These are phyloP conservation scores for Lampris megalopsis DNA, from an alignment of 2,113 vertebrate genomes.

Conservation along the genomic window DNA sequence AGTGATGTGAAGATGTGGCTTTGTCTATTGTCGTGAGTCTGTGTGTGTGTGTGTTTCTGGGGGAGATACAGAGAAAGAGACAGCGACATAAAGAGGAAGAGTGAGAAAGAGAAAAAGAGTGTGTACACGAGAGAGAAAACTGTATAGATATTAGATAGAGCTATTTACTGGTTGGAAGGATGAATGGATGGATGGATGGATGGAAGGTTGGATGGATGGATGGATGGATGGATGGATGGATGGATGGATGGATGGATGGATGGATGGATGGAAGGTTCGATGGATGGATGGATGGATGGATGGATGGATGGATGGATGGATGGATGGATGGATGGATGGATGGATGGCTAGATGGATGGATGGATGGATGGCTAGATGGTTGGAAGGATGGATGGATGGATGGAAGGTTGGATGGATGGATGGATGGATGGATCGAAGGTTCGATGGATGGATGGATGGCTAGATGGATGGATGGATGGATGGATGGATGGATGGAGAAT, in stretches of 20 bases:
- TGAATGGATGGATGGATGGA: too few species aligned
- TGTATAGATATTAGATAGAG: too few species aligned
- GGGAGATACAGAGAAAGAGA: not conserved
- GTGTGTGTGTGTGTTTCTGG: not conserved
- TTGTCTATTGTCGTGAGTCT: not conserved
- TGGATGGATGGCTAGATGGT: too few species aligned
- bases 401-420: not conserved
- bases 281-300: too few species aligned
- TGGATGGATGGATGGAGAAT: slow-evolving; percentile 6
- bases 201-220: not conserved
- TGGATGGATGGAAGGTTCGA: too few species aligned
- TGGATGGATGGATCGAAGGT: not conserved
- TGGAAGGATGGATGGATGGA: not conserved
- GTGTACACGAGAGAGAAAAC: too few species aligned
- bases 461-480: not conserved
- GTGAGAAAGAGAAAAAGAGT: too few species aligned
- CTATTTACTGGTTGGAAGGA: too few species aligned
- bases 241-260: too few species aligned
- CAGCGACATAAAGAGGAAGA: slow-evolving; percentile 25
- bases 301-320: too few species aligned
- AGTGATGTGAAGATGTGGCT: slow-evolving; percentile 22
- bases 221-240: too few species aligned
- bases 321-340: too few species aligned
- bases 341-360: not conserved
- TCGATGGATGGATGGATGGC: not conserved